These are phyloP conservation scores for Blera fallax DNA, from an alignment of 2,888 invertebrate genomes.

Conservation along the genomic window DNA sequence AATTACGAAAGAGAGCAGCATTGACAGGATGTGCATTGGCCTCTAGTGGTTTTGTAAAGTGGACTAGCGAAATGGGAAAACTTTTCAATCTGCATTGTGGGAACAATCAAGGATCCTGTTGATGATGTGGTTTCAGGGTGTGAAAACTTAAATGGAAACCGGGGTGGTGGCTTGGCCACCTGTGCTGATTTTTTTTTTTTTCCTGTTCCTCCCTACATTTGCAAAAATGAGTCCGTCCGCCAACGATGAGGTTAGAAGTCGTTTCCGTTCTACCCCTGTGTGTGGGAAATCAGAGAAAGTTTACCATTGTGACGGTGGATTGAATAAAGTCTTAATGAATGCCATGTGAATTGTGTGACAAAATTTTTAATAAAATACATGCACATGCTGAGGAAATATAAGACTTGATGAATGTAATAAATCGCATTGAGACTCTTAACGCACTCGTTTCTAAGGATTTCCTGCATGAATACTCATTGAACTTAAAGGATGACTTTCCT, in stretches of 20 bases:
- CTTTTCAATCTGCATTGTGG: slow-evolving; percentile 52
- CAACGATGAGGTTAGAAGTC: neutral
- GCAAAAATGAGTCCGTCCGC: neutral
- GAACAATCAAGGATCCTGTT: slow-evolving; percentile 54
- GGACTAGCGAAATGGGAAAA: slow-evolving; percentile 54
- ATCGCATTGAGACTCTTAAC: too few species aligned
- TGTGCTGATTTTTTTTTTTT: neutral
- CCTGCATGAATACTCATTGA: too few species aligned
- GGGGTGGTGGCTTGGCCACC: slow-evolving; percentile 8
- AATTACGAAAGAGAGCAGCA: slow-evolving; percentile 27
- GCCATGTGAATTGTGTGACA: neutral
- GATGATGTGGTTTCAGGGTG: slow-evolving; percentile 53
- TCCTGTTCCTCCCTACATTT: too few species aligned
- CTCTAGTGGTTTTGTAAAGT: slow-evolving; percentile 38
- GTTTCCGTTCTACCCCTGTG: neutral
- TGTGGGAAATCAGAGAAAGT: neutral
- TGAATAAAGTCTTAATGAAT: neutral
- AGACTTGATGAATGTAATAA: too few species aligned
- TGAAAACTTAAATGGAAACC: slow-evolving; percentile 43
- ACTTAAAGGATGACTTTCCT: too few species aligned
- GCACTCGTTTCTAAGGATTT: too few species aligned
- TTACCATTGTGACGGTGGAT: neutral
- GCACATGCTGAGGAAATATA: too few species aligned
- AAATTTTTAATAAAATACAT: neutral
- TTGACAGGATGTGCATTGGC: slow-evolving; percentile 54